phyloP scores from a whole-genome alignment of 2,888 invertebrate genomes.

The Periphyllus acericola region DNA sequence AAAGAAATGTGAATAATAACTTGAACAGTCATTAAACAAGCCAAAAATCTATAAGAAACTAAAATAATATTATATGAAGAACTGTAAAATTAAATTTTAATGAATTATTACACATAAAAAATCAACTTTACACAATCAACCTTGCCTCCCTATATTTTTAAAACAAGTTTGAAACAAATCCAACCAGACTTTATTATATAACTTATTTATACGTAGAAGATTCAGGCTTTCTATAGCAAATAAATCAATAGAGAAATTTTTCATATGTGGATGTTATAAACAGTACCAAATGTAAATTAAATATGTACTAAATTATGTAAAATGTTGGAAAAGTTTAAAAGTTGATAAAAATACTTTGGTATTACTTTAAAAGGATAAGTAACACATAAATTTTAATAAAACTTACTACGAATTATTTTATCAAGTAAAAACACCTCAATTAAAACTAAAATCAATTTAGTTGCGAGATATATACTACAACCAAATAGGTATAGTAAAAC shows the following conservation, averaged over 20 bases:
- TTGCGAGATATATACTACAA: background rate
- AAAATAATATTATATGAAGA: background rate
- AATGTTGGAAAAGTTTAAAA: background rate
- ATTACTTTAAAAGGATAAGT: background rate
- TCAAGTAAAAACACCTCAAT: background rate
- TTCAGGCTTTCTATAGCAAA: constrained; percentile 40
- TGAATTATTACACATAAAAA: background rate
- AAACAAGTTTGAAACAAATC: constrained; percentile 43
- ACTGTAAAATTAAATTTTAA: background rate
- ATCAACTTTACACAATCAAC: background rate
- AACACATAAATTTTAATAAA: background rate
- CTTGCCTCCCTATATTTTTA: background rate
- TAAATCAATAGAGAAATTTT: constrained; percentile 35
- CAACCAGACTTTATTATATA: constrained; percentile 35
- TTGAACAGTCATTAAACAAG: background rate
- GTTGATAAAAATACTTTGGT: background rate
- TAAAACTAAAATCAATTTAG: constrained; percentile 20
- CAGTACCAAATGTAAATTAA: background rate
- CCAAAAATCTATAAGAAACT: background rate
- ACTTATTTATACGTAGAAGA: constrained; percentile 22
- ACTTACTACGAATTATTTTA: background rate
- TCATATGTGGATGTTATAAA: background rate
- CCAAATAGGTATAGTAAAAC: background rate
- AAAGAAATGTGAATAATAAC: background rate
- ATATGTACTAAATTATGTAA: background rate